Base-by-base conservation (phyloP, 35 echinoderm and acorn worm species). In the Patiria miniata region DNA sequence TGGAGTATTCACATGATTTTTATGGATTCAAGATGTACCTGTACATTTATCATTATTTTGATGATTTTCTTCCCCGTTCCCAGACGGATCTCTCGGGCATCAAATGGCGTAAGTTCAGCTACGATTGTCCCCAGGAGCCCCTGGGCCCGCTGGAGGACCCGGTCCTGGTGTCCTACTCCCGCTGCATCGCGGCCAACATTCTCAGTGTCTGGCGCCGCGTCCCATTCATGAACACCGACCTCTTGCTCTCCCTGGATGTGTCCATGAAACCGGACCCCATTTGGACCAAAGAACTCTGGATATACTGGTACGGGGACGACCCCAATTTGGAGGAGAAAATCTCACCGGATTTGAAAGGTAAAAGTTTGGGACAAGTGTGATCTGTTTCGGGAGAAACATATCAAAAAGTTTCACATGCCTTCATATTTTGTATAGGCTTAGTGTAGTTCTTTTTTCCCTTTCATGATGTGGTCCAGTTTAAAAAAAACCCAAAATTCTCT, bases 271-370 rank as follows among this genome's bases (percentile, higher is more conserved):
- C 51, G 1, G 80, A 79, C 39, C 76, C 40, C 7, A 59, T 78
- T 52, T 87, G 88, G 85, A 78, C 78, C 6, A 94, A 94, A 60
- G 96, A 98, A 73, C 60, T 98, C 40, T 98, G 96, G 96, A 91
- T 98, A 8, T 98, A 92, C 47, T 98, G 96, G 96, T 98, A 98
- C 58, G 96, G 96, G 38, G 96, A 98, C 82, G 96, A 94, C 33
- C 96, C 96, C 18, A 91, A 94, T 81, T 89, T 94, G 78, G 89
- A 88, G 36, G 89, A 90, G 14, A n/a, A 94, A 30, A 91, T 98
- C 19, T 88, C 79, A 52, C 40, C 89, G 16, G 96, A 98, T 40
- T 79, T 98, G 8, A 91, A 91, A 94, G 92, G 96, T 98, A 92
- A 93, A 82, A 32, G 21, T 17, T 8, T 36, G 1, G 8, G 33